These are phyloP conservation scores for Dryoscopus gambensis DNA, from an alignment of 2,113 vertebrate species.

Conservation along the genomic window DNA sequence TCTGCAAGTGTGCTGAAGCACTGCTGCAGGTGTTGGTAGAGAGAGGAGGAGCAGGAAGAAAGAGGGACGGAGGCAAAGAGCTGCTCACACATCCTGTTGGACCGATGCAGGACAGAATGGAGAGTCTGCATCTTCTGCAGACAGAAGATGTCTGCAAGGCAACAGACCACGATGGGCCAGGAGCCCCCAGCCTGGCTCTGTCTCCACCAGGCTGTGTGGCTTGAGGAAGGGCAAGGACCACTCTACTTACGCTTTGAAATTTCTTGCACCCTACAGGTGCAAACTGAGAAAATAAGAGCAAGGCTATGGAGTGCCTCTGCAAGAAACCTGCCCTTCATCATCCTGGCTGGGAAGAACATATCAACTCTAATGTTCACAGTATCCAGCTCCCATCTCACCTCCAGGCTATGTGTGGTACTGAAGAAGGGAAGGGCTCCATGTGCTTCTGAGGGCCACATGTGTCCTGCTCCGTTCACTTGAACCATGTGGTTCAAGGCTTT, in stretches of 20 bases:
- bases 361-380: neutral
- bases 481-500: neutral
- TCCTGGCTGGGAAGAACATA: neutral
- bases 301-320: neutral
- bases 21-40: neutral
- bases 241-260: neutral
- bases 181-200: neutral
- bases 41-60: neutral
- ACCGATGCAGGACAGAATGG: neutral
- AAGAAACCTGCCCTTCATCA: neutral
- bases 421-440: neutral
- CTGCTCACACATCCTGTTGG: neutral
- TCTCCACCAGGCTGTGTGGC: neutral
- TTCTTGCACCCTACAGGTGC: neutral
- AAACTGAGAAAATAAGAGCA: neutral
- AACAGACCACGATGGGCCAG: neutral
- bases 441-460: neutral
- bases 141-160: neutral
- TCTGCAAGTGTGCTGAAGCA: neutral
- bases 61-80: neutral
- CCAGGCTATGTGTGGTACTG: accelerated
- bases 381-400: neutral
- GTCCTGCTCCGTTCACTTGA: neutral
- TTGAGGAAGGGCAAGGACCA: neutral
- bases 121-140: no score